phyloP scores from a whole-genome alignment of 2,113 vertebrate genomes.

The Rallus limicola region DNA sequence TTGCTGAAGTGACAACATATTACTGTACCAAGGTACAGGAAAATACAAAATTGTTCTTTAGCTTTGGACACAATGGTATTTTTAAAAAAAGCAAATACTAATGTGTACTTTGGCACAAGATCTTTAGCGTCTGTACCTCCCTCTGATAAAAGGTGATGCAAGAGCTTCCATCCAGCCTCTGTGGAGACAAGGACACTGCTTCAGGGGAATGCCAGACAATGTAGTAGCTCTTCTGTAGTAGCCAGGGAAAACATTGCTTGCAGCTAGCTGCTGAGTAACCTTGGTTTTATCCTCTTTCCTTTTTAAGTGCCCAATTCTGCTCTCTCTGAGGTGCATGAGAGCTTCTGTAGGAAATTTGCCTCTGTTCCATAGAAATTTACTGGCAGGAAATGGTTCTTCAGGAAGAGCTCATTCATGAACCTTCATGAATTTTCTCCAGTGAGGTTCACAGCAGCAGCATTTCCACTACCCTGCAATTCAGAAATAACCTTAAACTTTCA shows the following conservation, averaged over 20 bases:
- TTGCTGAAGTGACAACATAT: background rate
- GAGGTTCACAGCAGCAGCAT: background rate
- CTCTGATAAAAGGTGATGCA: background rate
- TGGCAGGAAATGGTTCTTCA: background rate
- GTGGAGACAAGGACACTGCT: background rate
- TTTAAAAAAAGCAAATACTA: background rate
- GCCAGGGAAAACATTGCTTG: background rate
- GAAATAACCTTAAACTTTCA: background rate
- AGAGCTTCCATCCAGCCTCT: background rate
- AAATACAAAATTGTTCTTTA: slow-evolving; percentile 9
- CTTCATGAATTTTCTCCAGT: background rate
- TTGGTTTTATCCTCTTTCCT: background rate
- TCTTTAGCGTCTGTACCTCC: background rate
- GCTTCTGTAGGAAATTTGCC: background rate
- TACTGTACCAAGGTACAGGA: background rate
- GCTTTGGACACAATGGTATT: background rate
- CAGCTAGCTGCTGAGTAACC: background rate
- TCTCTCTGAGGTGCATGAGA: background rate
- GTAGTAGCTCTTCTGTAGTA: background rate
- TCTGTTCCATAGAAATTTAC: background rate
- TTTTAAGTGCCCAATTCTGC: background rate
- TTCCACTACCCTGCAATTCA: background rate
- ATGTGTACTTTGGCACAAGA: slow-evolving; percentile 35
- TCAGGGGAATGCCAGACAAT: background rate
- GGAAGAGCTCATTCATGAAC: background rate